These are phyloP conservation scores for Pseudonaja textilis DNA, from an alignment of 2,113 vertebrate genomes.

Conservation along the genomic window DNA sequence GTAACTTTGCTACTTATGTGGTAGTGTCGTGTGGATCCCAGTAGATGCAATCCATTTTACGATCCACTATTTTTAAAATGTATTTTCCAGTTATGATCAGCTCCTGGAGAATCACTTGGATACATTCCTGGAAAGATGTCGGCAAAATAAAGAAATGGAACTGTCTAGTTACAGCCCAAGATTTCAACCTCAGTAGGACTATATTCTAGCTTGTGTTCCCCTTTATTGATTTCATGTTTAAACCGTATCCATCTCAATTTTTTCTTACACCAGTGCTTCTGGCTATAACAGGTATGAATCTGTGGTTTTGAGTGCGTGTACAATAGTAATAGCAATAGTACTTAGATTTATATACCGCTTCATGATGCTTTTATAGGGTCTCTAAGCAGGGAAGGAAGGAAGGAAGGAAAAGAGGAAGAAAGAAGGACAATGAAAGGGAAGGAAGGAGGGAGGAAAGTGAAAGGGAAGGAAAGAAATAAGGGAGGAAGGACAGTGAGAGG, in stretches of 20 bases:
- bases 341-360: not conserved
- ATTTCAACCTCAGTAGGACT: not conserved
- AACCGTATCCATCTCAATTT: not conserved
- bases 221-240: not conserved
- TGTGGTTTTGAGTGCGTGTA: not conserved
- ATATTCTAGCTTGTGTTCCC: not conserved
- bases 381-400: not conserved
- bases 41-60: not conserved
- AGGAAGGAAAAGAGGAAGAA: too few species aligned
- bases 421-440: too few species aligned
- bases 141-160: not conserved
- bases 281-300: not conserved
- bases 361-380: not conserved
- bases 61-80: not conserved
- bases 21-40: not conserved
- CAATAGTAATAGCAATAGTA: not conserved
- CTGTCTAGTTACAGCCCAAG: not conserved
- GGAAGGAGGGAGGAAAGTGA: too few species aligned
- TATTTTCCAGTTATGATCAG: not conserved
- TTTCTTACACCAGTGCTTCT: not conserved
- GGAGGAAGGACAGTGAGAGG: too few species aligned
- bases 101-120: not conserved
- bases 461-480: too few species aligned
- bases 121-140: not conserved
- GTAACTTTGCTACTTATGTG: not conserved